A percentile compares a stretch with the other conserved stretches of the same genome.
phyloP scores from a whole-genome alignment of 2,888 invertebrate species.

The Nymphalis polychloros region DNA sequence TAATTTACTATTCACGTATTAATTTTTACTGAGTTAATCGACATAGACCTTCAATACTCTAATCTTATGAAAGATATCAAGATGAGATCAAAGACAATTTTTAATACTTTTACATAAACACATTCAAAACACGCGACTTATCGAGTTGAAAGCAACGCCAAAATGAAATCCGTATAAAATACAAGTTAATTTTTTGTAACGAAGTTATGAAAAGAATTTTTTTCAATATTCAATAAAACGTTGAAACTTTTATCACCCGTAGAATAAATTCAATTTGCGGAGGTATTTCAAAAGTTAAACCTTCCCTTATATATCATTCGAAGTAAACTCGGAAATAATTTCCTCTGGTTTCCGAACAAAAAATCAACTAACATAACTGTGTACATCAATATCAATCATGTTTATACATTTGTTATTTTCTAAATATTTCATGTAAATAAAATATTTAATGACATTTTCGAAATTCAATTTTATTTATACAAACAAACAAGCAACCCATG shows the following conservation, averaged over 20 bases:
- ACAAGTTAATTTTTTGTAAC: neutral
- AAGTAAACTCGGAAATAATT: neutral
- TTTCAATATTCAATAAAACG: neutral
- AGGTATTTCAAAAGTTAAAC: neutral
- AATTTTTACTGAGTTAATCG: too few species aligned
- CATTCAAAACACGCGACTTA: neutral
- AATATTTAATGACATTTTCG: too few species aligned
- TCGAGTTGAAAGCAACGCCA: neutral
- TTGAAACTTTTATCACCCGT: neutral
- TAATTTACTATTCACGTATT: too few species aligned
- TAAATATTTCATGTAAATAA: too few species aligned
- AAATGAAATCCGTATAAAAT: neutral
- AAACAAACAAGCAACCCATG: too few species aligned
- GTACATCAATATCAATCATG: too few species aligned
- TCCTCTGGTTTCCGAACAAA: neutral
- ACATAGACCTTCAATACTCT: too few species aligned
- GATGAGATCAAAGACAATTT: too few species aligned
- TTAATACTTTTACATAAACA: too few species aligned
- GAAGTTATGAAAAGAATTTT: neutral
- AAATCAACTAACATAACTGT: neutral
- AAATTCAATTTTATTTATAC: too few species aligned
- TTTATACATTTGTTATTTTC: too few species aligned
- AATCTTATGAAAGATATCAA: too few species aligned
- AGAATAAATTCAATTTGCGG: neutral
- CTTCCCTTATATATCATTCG: neutral